Conservation (phyloP, 2,888 invertebrate genomes). For the Ormyrus nitidulus region DNA sequence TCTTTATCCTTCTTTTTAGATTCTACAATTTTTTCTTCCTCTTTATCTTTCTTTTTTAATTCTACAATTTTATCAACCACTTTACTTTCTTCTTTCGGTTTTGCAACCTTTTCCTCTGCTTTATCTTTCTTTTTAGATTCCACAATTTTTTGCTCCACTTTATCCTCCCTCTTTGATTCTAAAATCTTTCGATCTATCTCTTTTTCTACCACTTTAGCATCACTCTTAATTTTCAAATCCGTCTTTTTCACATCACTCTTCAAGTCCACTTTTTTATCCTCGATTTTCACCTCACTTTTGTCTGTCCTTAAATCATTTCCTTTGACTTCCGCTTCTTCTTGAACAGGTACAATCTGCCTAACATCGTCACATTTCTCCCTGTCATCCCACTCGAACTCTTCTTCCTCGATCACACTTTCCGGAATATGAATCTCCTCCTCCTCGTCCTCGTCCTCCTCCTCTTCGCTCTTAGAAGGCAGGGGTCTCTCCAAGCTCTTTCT, state of each 20-base stretch:
- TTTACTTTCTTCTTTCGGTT: not conserved
- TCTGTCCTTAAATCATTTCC: no score
- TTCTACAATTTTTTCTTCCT: not conserved
- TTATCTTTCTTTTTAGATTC: not conserved
- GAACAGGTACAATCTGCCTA: slow-evolving; percentile 1
- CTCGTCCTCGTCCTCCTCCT: slow-evolving; percentile 22
- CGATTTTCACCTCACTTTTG: no score
- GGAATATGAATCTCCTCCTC: slow-evolving; percentile 37
- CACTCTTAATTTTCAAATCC: no score
- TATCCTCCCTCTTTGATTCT: slow-evolving; percentile 6
- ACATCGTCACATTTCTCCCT: slow-evolving; percentile 43
- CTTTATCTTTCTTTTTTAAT: not conserved
- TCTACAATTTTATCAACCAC: no score
- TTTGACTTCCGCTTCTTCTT: no score
- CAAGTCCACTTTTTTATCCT: no score
- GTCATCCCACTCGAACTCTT: slow-evolving; percentile 52
- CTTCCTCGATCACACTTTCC: slow-evolving; percentile 48
- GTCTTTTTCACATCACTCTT: no score
- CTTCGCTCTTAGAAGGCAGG: slow-evolving; percentile 48
- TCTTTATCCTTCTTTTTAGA: not conserved
- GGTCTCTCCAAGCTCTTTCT: slow-evolving; percentile 62
- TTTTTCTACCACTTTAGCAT: no score
- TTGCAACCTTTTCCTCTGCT: not conserved
- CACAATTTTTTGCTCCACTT: not conserved
- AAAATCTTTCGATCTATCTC: not conserved